Conservation (phyloP, 2,888 invertebrate genomes). For the Biston betularia region DNA sequence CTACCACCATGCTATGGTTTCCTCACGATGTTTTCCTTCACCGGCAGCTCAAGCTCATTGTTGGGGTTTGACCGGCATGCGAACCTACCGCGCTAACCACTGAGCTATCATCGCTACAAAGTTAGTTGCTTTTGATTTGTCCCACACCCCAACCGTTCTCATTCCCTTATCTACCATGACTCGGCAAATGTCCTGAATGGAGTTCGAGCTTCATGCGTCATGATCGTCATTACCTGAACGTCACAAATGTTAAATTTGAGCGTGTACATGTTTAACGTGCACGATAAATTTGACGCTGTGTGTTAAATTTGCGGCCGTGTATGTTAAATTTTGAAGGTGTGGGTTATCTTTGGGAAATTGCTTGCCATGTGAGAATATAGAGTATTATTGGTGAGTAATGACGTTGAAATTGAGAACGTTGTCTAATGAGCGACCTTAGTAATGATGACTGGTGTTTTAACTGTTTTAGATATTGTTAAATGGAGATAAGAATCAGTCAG, state of each 20-base stretch:
- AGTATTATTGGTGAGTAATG: constrained; percentile 13
- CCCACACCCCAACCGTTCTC: constrained; percentile 50
- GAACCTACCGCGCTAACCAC: too few species aligned
- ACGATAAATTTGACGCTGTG: constrained; percentile 8
- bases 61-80: too few species aligned
- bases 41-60: too few species aligned
- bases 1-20: too few species aligned
- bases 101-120: too few species aligned
- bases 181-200: constrained; percentile 68
- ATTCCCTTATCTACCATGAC: constrained; percentile 73
- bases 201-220: constrained; percentile 66
- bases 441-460: neutral
- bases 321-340: constrained; percentile 24
- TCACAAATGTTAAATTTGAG: constrained; percentile 23
- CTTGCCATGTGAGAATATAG: constrained; percentile 20
- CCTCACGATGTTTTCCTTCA: too few species aligned
- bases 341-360: constrained; percentile 27
- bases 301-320: constrained; percentile 9
- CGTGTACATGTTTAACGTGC: constrained; percentile 8
- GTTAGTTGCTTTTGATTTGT: constrained; percentile 42
- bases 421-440: constrained; percentile 1
- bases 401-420: constrained; percentile 4
- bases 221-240: constrained; percentile 67
- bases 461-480: neutral
- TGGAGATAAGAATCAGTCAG: too few species aligned